Evolutionary conservation across 2,113 vertebrate genomes (phyloP).

Genomic region (Sphaerodactylus townsendi): DNA sequence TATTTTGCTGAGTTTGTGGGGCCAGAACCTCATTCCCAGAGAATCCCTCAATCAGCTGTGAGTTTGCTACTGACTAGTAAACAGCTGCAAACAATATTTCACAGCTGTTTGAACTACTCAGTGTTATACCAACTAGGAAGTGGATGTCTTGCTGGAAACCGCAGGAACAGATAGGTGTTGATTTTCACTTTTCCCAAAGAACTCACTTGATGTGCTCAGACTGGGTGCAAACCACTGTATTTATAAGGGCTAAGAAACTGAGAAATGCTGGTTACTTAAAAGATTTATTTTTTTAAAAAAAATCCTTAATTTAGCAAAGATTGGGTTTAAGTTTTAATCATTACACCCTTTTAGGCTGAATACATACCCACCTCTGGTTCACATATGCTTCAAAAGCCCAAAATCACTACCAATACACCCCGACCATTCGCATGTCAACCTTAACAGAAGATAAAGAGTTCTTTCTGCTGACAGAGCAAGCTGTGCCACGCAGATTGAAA

Average conservation of each 20-base stretch:
- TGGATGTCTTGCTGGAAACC: too few species aligned
- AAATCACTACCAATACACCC: background rate
- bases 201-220: background rate
- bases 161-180: too few species aligned
- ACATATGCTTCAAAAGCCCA: background rate
- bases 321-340: background rate
- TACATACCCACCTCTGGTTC: background rate
- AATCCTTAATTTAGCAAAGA: background rate
- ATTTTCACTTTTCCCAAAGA: background rate
- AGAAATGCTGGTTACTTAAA: background rate
- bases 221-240: background rate
- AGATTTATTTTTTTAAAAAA: background rate
- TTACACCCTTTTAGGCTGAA: background rate
- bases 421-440: background rate
- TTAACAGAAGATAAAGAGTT: background rate
- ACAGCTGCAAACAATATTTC: too few species aligned
- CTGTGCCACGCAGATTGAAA: background rate
- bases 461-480: background rate
- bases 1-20: too few species aligned
- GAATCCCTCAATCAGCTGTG: too few species aligned
- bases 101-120: too few species aligned
- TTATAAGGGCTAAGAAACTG: background rate
- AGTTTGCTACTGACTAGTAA: too few species aligned
- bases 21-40: too few species aligned
- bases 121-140: too few species aligned